Conservation (phyloP, 2,888 invertebrate species). For the Schizaphis graminum region DNA sequence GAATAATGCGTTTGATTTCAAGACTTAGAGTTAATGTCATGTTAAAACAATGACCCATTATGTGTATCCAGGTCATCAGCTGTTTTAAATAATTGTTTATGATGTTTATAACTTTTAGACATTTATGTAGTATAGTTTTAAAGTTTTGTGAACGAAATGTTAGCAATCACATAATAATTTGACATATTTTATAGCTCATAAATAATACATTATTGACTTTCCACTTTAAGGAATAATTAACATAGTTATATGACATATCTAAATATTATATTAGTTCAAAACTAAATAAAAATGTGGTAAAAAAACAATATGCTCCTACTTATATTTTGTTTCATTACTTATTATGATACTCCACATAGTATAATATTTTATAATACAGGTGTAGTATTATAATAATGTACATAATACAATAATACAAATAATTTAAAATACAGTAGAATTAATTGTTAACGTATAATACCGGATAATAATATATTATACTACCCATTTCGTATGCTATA, state of each 20-base stretch:
- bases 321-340: background rate
- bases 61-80: background rate
- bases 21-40: background rate
- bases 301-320: background rate
- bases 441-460: background rate
- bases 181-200: background rate
- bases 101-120: background rate
- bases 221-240: background rate
- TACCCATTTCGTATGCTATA: background rate
- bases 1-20: conserved; percentile 23
- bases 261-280: background rate
- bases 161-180: background rate
- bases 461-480: background rate
- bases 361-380: background rate
- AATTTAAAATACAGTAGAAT: background rate
- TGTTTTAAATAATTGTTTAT: conserved; percentile 20
- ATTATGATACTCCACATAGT: no score
- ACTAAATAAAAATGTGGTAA: background rate
- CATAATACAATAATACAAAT: background rate
- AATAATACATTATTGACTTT: background rate
- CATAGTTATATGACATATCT: background rate
- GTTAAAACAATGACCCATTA: background rate
- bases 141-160: background rate
- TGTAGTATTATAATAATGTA: background rate
- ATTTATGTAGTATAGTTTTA: background rate